phyloP scores from a whole-genome alignment of 2,797 vertebrate species.

The Poeciliopsis presidionis region DNA sequence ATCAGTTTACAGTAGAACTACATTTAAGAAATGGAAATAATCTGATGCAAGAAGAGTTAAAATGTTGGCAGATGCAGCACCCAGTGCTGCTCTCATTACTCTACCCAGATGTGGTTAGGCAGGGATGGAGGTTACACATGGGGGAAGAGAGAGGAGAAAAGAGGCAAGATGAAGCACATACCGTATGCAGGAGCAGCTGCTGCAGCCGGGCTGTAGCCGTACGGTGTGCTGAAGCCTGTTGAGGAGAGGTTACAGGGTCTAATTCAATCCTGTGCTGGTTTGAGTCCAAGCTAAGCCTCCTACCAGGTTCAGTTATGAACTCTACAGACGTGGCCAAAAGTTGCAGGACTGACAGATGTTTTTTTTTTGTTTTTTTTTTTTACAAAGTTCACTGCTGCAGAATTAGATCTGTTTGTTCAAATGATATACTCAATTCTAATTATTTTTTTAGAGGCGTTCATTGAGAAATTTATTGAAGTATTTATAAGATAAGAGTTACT shows the following conservation, averaged over 20 bases:
- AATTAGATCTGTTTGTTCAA: neutral
- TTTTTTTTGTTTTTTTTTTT: neutral
- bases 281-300: slow-evolving; percentile 17
- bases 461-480: neutral
- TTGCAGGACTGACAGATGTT: neutral
- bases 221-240: slow-evolving; percentile 93
- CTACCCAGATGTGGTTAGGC: slow-evolving; percentile 23
- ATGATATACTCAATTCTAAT: neutral
- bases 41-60: slow-evolving; percentile 10
- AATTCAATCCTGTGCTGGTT: slow-evolving; percentile 38
- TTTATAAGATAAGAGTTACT: neutral
- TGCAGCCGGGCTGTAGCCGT: slow-evolving; percentile 94
- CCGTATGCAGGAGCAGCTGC: slow-evolving; percentile 93
- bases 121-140: slow-evolving; percentile 2
- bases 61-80: slow-evolving; percentile 27
- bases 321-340: neutral
- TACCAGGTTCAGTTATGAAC: neutral
- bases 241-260: slow-evolving; percentile 44
- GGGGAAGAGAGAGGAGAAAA: slow-evolving; percentile 6
- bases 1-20: neutral
- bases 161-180: slow-evolving; percentile 79
- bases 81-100: slow-evolving; percentile 15
- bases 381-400: neutral
- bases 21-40: slow-evolving; percentile 10
- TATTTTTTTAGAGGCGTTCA: neutral